Percentiles rank a stretch among this genome's conserved stretches.
Conservation (phyloP, 2,888 invertebrate genomes). For the Aleiodes alternator region DNA sequence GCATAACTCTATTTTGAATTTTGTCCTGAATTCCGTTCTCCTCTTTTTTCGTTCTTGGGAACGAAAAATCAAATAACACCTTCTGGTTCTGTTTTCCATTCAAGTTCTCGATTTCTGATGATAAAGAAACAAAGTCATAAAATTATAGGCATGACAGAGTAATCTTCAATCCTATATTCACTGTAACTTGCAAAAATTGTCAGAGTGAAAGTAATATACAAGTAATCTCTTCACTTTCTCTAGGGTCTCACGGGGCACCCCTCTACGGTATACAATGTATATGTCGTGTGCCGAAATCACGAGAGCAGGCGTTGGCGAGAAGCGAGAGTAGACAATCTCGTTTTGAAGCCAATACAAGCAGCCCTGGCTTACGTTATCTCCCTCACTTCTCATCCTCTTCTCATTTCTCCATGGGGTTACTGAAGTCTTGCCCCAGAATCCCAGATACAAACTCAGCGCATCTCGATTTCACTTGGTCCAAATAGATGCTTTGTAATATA, state of each 20-base stretch:
- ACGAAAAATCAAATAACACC: no score
- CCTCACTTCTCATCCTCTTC: background rate
- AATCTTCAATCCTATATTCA: background rate
- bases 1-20: no score
- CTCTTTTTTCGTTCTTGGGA: no score
- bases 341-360: slow-evolving; percentile 33
- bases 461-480: slow-evolving; percentile 55
- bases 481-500: slow-evolving; percentile 9
- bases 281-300: slow-evolving; percentile 32
- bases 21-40: no score
- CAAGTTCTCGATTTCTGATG: background rate
- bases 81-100: no score
- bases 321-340: slow-evolving; percentile 64
- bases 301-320: slow-evolving; percentile 39
- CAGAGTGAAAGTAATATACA: slow-evolving; percentile 37
- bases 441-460: slow-evolving; percentile 52
- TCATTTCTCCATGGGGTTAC: slow-evolving; percentile 33
- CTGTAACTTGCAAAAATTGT: background rate
- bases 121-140: background rate
- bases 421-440: slow-evolving; percentile 56
- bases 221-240: slow-evolving; percentile 58
- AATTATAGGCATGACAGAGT: background rate
- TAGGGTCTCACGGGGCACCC: slow-evolving; percentile 27
- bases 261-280: slow-evolving; percentile 3
- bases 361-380: background rate